Percentiles rank a stretch among this genome's conserved stretches.
Conservation (phyloP, 1,140 invertebrate genomes). For the Gryllus bimaculatus region DNA sequence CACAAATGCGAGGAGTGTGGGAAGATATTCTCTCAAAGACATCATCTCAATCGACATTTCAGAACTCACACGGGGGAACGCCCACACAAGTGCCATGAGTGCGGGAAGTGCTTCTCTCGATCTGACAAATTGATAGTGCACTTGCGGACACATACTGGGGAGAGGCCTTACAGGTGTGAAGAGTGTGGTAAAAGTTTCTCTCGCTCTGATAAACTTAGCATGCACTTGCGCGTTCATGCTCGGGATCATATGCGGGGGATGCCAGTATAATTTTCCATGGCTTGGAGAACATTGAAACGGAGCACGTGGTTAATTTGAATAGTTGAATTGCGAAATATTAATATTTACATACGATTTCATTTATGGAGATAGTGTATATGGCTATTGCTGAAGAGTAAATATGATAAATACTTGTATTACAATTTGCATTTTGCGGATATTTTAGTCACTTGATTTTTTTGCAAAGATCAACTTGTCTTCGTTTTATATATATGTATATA, state of each 20-base stretch:
- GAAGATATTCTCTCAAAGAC: slow-evolving; percentile 42
- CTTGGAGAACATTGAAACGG: too few species aligned
- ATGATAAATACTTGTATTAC: too few species aligned
- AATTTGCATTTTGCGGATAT: too few species aligned
- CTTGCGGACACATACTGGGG: slow-evolving; percentile 34
- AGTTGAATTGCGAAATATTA: too few species aligned
- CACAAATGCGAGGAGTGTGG: slow-evolving; percentile 40
- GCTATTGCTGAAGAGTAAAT: too few species aligned
- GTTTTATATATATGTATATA: too few species aligned
- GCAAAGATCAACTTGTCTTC: too few species aligned
- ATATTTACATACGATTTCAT: too few species aligned
- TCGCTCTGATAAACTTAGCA: slow-evolving; percentile 28
- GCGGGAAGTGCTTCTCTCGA: slow-evolving; percentile 43
- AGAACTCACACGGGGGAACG: slow-evolving; percentile 44
- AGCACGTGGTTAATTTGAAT: too few species aligned
- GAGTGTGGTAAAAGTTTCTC: slow-evolving; percentile 31
- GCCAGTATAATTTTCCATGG: background rate
- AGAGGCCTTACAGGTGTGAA: slow-evolving; percentile 24
- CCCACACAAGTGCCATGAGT: slow-evolving; percentile 45
- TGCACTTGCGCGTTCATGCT: slow-evolving; percentile 32
- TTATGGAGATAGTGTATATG: too few species aligned
- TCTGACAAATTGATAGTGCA: slow-evolving; percentile 33
- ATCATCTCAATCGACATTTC: slow-evolving; percentile 44
- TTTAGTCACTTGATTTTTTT: too few species aligned
- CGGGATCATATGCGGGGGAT: slow-evolving; percentile 29